These are phyloP conservation scores for Ormyrus nitidulus DNA, from an alignment of 2,888 invertebrate species.

Conservation along the genomic window DNA sequence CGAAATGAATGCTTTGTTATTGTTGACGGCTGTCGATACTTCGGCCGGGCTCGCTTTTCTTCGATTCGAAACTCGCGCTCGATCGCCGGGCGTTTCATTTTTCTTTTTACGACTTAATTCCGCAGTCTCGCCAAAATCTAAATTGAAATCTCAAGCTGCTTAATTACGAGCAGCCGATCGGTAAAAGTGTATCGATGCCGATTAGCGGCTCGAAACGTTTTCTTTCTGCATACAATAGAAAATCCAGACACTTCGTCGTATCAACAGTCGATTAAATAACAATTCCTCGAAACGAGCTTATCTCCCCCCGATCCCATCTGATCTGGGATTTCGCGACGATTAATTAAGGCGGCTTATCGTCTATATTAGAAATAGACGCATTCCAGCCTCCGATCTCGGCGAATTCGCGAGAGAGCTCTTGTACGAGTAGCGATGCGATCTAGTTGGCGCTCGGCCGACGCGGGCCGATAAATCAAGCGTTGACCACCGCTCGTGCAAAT, in stretches of 20 bases:
- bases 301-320: too few species aligned
- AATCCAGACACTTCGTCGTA: background rate
- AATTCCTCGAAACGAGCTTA: constrained; percentile 6
- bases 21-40: too few species aligned
- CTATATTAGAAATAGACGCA: background rate
- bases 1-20: too few species aligned
- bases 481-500: background rate
- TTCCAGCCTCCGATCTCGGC: background rate
- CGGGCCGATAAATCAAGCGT: constrained; percentile 15
- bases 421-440: background rate
- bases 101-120: too few species aligned
- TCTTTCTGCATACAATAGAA: background rate
- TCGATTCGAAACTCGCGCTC: too few species aligned
- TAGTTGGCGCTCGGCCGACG: constrained; percentile 26
- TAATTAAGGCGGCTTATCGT: background rate
- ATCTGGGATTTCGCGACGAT: too few species aligned
- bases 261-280: background rate
- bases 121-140: too few species aligned
- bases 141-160: background rate
- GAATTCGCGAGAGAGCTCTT: background rate
- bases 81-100: too few species aligned
- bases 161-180: background rate
- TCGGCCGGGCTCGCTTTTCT: too few species aligned
- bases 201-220: too few species aligned
- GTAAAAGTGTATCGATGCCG: background rate